Evolutionary conservation across 1,140 invertebrate genomes (phyloP).

Genomic region (Pantala flavescens): DNA sequence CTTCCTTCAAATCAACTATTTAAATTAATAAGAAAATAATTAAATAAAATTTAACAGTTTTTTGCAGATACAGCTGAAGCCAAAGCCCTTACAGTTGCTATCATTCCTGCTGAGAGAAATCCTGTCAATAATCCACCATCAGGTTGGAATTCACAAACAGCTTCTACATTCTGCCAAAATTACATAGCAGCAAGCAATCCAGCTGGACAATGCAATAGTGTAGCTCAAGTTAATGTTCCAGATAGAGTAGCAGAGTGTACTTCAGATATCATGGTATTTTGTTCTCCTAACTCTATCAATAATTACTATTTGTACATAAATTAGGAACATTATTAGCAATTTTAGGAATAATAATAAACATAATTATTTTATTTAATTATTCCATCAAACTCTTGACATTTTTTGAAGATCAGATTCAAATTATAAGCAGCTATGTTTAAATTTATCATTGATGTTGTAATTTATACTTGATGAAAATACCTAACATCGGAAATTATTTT

Average conservation of each 20-base stretch:
- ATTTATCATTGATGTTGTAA: too few species aligned
- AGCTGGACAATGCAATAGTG: constrained; percentile 4
- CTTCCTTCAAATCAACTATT: too few species aligned
- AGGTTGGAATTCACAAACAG: constrained; percentile 13
- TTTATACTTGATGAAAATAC: too few species aligned
- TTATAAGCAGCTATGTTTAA: too few species aligned
- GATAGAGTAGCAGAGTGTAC: constrained; percentile 15
- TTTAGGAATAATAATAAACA: too few species aligned
- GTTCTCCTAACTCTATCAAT: too few species aligned
- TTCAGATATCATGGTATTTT: constrained; percentile 11
- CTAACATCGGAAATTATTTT: too few species aligned
- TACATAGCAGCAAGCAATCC: constrained; percentile 9
- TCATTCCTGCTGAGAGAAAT: neutral
- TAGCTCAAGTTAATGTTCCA: constrained; percentile 11
- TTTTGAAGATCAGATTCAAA: too few species aligned
- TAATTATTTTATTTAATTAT: too few species aligned
- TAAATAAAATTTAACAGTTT: neutral
- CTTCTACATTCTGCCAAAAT: neutral
- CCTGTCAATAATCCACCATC: neutral
- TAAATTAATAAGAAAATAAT: neutral
- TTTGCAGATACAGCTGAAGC: neutral
- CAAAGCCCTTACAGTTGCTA: neutral
- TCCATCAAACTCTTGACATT: too few species aligned
- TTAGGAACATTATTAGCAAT: too few species aligned
- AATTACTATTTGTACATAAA: neutral